Evolutionary conservation across 2,113 vertebrate species (phyloP), one percentile per base, ranked within the genome.

Genomic region (Piprites chloris): DNA sequence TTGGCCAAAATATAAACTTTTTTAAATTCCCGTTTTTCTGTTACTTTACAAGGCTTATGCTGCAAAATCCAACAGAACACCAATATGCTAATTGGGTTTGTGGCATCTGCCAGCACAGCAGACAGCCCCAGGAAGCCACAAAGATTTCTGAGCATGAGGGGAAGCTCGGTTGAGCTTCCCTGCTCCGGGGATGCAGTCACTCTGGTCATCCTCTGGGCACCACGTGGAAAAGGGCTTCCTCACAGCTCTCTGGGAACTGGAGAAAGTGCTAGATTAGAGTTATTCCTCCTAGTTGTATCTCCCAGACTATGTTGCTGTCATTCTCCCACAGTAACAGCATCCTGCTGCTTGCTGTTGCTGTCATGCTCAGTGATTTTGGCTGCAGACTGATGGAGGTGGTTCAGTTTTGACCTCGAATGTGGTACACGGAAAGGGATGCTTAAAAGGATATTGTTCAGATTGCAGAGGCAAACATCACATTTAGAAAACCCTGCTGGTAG

Each of bases 61-160:
- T 83, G 15, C 35, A 89, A 66, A 69, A n/a, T 14, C 39, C 21
- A 66, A 8, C 16, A 30, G 55, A 88, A 49, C 24, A 23, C 12
- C 3, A 0, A 26, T 32, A 28, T 0, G 0, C 55, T 41, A 3
- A 37, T 37, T 0, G 1, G 62, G 50, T 68, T 24, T 37, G 49
- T 35, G 58, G 44, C 5, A 2, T 50, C 41, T 68, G 58, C 44
- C 69, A 21, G 62, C 5, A 4, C 0, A 46, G 44, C 33, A 11
- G 23, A 27, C 41, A 33, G 5, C 28, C 47, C 6, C 24, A 24
- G 42, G 2, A 5, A 5, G 24, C 42, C 5, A 1, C 26, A 6
- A 58, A 58, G 78, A 42, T 67, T 63, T 55, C 66, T 85, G 82
- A 74, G 35, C 11, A 0, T 15, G 41, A 32, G 2, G 5, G 6